Evolutionary conservation across 1,140 invertebrate species (phyloP).

Genomic region (Lordiphosa stackelbergi): DNA sequence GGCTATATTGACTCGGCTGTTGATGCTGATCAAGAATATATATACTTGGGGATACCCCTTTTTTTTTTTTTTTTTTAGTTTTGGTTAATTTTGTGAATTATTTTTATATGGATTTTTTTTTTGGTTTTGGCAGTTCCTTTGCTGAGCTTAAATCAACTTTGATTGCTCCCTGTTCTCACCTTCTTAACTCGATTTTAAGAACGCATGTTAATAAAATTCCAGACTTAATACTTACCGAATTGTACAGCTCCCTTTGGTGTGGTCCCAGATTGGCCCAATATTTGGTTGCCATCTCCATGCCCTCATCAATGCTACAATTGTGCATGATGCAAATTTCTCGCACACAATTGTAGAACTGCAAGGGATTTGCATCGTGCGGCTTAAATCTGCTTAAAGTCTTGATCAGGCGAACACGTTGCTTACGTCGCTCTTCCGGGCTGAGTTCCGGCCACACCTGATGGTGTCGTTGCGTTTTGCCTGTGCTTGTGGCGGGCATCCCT

Average conservation of each 20-base stretch:
- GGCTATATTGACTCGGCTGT: too few species aligned
- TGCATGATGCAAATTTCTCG: constrained; percentile 57
- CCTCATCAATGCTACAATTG: constrained; percentile 61
- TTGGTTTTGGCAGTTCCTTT: too few species aligned
- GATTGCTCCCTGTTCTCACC: too few species aligned
- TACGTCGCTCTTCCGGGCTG: constrained; percentile 3
- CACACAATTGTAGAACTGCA: constrained; percentile 61
- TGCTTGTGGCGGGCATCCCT: too few species aligned
- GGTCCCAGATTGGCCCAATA: constrained; percentile 28
- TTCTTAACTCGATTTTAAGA: too few species aligned
- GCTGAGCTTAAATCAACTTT: too few species aligned
- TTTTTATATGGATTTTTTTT: too few species aligned
- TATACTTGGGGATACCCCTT: too few species aligned
- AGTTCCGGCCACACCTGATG: neutral
- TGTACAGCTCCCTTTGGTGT: constrained; percentile 33
- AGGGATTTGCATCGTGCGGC: constrained; percentile 40
- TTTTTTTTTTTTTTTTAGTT: too few species aligned
- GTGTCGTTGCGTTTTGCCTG: too few species aligned
- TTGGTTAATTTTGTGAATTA: too few species aligned
- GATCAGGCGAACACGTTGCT: constrained; percentile 36
- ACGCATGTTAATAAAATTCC: neutral
- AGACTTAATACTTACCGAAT: constrained; percentile 35
- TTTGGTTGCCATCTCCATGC: constrained; percentile 30
- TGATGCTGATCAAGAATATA: too few species aligned
- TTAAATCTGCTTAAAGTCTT: constrained; percentile 32